Conservation (phyloP, 2,113 vertebrate species). For the Eira barbara region DNA sequence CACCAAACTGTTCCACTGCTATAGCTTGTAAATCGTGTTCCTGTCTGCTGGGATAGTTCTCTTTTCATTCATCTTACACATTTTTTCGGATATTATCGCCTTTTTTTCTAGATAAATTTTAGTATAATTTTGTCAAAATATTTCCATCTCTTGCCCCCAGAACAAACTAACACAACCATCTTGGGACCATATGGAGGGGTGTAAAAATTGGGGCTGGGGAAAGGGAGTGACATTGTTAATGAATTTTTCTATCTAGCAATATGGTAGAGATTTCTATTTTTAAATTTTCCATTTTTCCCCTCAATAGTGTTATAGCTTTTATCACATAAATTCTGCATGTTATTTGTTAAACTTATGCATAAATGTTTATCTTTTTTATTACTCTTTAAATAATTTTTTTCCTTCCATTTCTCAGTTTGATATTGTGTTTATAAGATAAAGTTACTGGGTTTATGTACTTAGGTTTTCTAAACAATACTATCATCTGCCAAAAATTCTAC, state of each 20-base stretch:
- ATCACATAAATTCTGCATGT: not conserved
- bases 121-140: not conserved
- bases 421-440: not conserved
- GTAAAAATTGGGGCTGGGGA: not conserved
- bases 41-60: not conserved
- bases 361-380: constrained; percentile 23
- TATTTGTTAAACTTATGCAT: not conserved
- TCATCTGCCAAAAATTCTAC: constrained; percentile 11
- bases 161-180: not conserved
- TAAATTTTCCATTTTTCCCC: not conserved
- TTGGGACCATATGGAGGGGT: not conserved
- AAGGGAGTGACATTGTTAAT: not conserved
- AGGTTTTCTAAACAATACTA: not conserved
- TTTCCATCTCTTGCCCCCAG: not conserved
- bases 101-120: not conserved
- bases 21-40: not conserved
- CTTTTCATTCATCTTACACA: not conserved
- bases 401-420: not conserved
- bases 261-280: not conserved
- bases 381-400: not conserved
- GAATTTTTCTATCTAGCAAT: not conserved
- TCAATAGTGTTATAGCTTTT: not conserved
- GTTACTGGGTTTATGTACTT: not conserved
- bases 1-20: not conserved
- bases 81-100: not conserved